Conservation (phyloP, 2,113 vertebrate species). For the Tapirus terrestris region DNA sequence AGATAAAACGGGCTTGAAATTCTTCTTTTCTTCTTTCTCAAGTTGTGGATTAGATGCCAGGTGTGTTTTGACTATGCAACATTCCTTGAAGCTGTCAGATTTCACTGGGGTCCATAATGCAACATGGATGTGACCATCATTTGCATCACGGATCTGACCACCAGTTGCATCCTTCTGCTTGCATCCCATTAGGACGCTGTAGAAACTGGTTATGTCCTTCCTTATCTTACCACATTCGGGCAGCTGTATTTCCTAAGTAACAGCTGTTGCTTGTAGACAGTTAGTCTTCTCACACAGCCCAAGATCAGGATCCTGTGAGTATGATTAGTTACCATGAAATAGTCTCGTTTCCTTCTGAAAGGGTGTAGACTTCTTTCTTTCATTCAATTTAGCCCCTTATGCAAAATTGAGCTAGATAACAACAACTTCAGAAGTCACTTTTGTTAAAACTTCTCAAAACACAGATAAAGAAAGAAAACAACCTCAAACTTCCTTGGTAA, state of each 20-base stretch:
- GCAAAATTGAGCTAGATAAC: background rate
- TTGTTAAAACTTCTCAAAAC: conserved; percentile 66
- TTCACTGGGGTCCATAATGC: background rate
- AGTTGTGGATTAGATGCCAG: background rate
- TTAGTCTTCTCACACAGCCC: background rate
- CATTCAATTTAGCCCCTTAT: background rate
- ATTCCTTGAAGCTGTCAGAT: background rate
- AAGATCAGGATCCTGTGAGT: background rate
- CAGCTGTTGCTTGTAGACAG: background rate
- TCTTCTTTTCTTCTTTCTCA: background rate
- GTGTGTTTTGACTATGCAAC: background rate
- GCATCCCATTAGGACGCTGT: background rate
- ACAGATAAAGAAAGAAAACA: conserved; percentile 46
- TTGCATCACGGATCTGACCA: background rate
- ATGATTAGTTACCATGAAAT: background rate
- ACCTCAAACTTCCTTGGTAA: conserved; percentile 57
- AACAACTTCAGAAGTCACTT: conserved; percentile 50
- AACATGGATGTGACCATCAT: background rate
- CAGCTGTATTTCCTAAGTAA: background rate
- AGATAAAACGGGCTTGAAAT: background rate
- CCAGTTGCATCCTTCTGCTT: background rate
- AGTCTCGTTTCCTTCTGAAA: background rate
- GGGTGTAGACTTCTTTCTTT: background rate
- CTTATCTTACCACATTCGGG: background rate
- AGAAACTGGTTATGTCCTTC: background rate